Conservation (phyloP, 2,797 vertebrate genomes). For the Girardinus metallicus region DNA sequence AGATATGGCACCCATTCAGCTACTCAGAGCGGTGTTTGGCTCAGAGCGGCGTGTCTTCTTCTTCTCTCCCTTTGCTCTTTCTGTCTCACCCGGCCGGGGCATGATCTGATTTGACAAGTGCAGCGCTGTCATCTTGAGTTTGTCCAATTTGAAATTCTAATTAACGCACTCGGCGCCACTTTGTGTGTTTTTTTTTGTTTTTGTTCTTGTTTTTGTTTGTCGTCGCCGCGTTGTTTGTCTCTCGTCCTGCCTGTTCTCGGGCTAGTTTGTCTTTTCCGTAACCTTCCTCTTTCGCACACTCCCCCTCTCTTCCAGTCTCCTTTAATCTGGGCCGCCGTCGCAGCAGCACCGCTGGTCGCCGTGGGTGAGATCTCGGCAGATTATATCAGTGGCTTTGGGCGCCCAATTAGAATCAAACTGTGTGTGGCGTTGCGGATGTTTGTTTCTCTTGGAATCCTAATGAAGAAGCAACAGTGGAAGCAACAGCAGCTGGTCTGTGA, state of each 20-base stretch:
- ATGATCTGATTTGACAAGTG: conserved; percentile 85
- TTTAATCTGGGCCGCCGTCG: conserved; percentile 34
- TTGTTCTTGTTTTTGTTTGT: conserved; percentile 26
- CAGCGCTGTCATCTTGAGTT: conserved; percentile 83
- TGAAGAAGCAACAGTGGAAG: conserved; percentile 26
- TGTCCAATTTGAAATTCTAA: conserved; percentile 86
- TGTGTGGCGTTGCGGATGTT: not conserved
- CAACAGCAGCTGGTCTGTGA: not conserved
- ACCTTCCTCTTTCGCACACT: conserved; percentile 49
- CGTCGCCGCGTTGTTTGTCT: conserved; percentile 32
- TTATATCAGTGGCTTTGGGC: conserved; percentile 70
- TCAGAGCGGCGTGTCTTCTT: conserved; percentile 60
- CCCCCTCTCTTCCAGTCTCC: conserved; percentile 27
- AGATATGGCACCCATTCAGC: conserved; percentile 71
- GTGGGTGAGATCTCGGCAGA: conserved; percentile 58
- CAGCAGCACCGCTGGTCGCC: conserved; percentile 43
- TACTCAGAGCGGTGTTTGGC: conserved; percentile 71
- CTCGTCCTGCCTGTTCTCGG: conserved; percentile 45
- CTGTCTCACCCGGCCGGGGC: conserved; percentile 68
- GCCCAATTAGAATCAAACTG: conserved; percentile 58
- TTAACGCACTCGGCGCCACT: conserved; percentile 82
- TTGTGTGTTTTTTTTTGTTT: conserved; percentile 57
- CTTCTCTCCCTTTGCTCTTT: conserved; percentile 30
- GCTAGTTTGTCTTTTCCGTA: conserved; percentile 71
- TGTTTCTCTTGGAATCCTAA: conserved; percentile 46